phyloP scores from a whole-genome alignment of 2,113 vertebrate genomes.

The Lethenteron camtschaticum region DNA sequence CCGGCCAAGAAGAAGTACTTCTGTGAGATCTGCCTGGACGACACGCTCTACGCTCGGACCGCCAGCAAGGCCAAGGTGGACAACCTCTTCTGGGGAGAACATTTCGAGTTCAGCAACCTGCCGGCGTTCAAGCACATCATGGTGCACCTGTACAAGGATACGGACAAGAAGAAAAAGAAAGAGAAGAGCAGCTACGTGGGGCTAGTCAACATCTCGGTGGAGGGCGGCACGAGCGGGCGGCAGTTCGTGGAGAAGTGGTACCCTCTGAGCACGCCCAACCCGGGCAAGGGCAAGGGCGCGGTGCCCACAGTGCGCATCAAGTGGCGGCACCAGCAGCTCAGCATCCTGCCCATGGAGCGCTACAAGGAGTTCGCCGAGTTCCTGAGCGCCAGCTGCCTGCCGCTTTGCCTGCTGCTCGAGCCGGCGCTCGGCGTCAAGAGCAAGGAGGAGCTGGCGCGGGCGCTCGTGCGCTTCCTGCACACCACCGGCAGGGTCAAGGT shows the following conservation, averaged over 20 bases:
- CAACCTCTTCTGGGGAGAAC: conserved; percentile 89
- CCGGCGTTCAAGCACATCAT: conserved; percentile 52
- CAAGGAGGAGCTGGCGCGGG: conserved; percentile 87
- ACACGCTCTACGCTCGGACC: conserved; percentile 72
- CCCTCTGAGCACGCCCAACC: conserved; percentile 68
- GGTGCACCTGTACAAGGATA: conserved; percentile 78
- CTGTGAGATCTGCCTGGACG: conserved; percentile 91
- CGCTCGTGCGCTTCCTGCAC: conserved; percentile 85
- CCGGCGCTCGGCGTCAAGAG: conserved; percentile 79
- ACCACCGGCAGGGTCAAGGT: conserved; percentile 88
- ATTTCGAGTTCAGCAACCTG: conserved; percentile 65
- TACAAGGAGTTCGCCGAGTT: conserved; percentile 98
- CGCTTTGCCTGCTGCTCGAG: conserved; percentile 76
- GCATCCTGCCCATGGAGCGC: conserved; percentile 86
- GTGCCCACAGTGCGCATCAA: conserved; percentile 83
- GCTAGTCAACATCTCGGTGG: conserved; percentile 63
- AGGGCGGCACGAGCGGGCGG: conserved; percentile 38
- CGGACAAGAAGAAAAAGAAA: conserved; percentile 86
- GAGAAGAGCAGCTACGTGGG: conserved; percentile 93
- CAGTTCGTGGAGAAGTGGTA: conserved; percentile 98
- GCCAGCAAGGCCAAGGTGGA: conserved; percentile 77
- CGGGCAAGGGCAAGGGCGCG: conserved; percentile 53
- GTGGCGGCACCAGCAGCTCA: conserved; percentile 67
- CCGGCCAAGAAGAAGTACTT: conserved; percentile 86
- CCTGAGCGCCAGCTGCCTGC: conserved; percentile 60